Base-by-base conservation (phyloP, 2,113 vertebrate genomes). In the Neopipo cinnamomea region DNA sequence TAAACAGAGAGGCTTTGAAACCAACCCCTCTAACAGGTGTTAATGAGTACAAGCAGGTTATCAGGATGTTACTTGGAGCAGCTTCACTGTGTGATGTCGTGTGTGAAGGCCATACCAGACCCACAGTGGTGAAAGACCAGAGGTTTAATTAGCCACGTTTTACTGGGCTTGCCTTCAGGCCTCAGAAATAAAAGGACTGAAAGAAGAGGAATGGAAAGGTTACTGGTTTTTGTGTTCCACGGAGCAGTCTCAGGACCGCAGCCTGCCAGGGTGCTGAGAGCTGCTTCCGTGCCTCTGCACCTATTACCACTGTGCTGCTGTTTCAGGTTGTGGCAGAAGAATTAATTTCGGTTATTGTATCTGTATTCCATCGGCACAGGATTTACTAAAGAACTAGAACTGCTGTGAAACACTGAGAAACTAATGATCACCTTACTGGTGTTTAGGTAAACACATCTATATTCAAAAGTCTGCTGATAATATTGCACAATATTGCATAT, bases 31-130 rank as follows among this genome's bases (percentile, higher is more conserved):
- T 28, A 81, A 14, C 30, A 41, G 37, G 30, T 73, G 56, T 33
- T 85, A 53, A 68, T 39, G 41, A 92, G 85, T 85, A 72, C 39
- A 37, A 85, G 81, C 70, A 74, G 59, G 44, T 88, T 74, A 76
- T 75, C 65, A 90, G 77, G 73, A 39, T 55, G 76, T 65, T 74
- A 11, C 59, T 75, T 81, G 68, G 35, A 74, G 75, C 81, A 59
- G 83, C 37, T 65, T 39, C 4, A 1, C 50, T 20, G 0, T 1
- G 78, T 46, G 62, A 44, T 73, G 24, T 1, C 19, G 16, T 5
- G 13, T 37, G 39, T 24, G 49, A 83, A 58, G 16, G 25, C 62
- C 62, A 28, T 37, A 6, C 20, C 41, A 74, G 84, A 23, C 80
- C 33, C 8, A 2, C 16, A 11, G 0, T 14, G 35, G 52, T 37